phyloP scores from a whole-genome alignment of 2,797 vertebrate species.

The Eulemur mongoz region DNA sequence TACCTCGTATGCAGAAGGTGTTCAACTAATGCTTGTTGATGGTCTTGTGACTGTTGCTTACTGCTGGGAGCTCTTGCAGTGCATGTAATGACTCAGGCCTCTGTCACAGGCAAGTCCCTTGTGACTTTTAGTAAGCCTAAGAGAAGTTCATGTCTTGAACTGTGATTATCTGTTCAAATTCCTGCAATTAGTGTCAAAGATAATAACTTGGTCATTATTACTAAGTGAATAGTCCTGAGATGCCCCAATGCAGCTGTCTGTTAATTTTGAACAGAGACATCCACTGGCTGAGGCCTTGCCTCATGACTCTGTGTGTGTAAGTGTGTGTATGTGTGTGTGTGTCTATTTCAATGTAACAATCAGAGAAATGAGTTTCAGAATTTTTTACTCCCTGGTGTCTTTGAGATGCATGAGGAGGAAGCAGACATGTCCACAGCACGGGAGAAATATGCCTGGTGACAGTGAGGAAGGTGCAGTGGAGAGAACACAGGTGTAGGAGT shows the following conservation, averaged over 20 bases:
- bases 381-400: background rate
- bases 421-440: background rate
- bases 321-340: background rate
- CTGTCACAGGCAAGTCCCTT: slow-evolving; percentile 23
- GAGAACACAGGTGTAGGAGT: background rate
- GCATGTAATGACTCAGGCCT: slow-evolving; percentile 51
- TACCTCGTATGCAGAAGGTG: no score
- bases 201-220: slow-evolving; percentile 72
- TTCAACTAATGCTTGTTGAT: background rate
- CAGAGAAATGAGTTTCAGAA: background rate
- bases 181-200: slow-evolving; percentile 59
- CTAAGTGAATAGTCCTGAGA: slow-evolving; percentile 65
- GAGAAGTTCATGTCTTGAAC: slow-evolving; percentile 65
- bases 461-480: background rate
- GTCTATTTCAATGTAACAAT: background rate
- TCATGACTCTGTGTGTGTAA: background rate
- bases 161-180: slow-evolving; percentile 73
- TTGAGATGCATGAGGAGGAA: background rate
- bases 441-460: background rate
- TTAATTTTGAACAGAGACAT: slow-evolving; percentile 32
- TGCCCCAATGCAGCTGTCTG: slow-evolving; percentile 44
- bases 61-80: background rate
- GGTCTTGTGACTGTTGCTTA: background rate
- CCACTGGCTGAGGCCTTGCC: background rate
- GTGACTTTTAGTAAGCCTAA: slow-evolving; percentile 50